These are phyloP conservation scores for Druceiella hillmani DNA, from an alignment of 2,888 invertebrate genomes.

Conservation along the genomic window DNA sequence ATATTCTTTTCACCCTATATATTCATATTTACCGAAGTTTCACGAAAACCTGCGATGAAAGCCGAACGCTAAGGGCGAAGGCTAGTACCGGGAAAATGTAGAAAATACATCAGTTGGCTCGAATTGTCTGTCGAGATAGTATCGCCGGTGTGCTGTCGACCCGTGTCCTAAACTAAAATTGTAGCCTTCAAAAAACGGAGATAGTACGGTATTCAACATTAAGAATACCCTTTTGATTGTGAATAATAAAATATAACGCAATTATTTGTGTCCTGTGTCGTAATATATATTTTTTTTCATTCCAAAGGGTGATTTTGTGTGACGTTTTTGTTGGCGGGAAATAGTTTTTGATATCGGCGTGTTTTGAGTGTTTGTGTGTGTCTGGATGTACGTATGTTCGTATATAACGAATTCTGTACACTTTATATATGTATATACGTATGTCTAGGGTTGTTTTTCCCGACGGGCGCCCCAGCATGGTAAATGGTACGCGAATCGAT, in stretches of 20 bases:
- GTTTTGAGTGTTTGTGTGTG: constrained; percentile 52
- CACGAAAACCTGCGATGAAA: no score
- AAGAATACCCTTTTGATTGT: no score
- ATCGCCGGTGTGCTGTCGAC: constrained; percentile 28
- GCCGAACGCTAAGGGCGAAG: constrained; percentile 51
- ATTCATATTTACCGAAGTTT: no score
- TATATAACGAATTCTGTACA: constrained; percentile 47
- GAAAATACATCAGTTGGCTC: constrained; percentile 42
- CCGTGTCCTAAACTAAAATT: background rate
- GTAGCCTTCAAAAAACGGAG: no score
- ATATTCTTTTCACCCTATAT: no score
- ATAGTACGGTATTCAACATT: no score
- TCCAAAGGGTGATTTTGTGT: constrained; percentile 24
- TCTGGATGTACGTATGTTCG: constrained; percentile 29
- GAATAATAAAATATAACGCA: no score
- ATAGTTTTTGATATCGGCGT: constrained; percentile 50
- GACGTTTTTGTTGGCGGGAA: constrained; percentile 49
- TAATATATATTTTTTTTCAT: constrained; percentile 23
- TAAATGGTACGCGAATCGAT: constrained; percentile 52
- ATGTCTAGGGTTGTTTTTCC: constrained; percentile 50
- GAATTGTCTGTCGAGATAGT: constrained; percentile 38
- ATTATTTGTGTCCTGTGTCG: no score
- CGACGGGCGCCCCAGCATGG: constrained; percentile 52
- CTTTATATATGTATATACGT: no score
- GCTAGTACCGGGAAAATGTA: constrained; percentile 51